Evolutionary conservation across 2,113 vertebrate species (phyloP), one percentile per base, ranked within the genome.

Genomic region (Thalassoma bifasciatum): DNA sequence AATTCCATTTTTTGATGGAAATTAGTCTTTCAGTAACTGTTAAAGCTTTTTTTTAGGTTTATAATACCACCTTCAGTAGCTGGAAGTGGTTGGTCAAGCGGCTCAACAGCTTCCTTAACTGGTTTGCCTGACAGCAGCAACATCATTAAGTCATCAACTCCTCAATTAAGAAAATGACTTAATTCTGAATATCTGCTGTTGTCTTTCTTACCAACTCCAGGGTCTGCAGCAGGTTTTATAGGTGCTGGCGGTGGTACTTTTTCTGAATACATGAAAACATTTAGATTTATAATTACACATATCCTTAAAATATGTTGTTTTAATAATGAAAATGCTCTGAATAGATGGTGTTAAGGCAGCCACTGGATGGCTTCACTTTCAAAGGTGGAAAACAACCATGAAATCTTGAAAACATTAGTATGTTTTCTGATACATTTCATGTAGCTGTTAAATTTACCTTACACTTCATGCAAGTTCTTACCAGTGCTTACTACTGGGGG

Each of bases 381-480:
- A 42, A 16, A 14, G 14, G 13, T 42, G 40, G 40, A 14, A 16
- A 42, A 42, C 10, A 42, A 30, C 6, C 30, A 30, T 30, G 30
- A 14, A 42, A 42, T 42, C 40, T 42, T 13, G 14, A 42, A 42
- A 42, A 42, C 11, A 2, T 30, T 42, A 3, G 2, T 11, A 38
- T 38, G 37, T 38, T 3, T 42, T 12, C 0, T 7, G 38, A 38
- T 21, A 16, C 52, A 21, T 40, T 51, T 77, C 17, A 40, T 65
- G 52, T 69, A n/a, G 59, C 63, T 60, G 46, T 62, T 17, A 16
- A 58, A 47, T 64, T 71, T 37, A 49, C 37, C 11, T 65, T 30
- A 38, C 34, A 59, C 44, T 47, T 16, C 61, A 86, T 75, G 69
- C 66, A 66, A 44, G 17, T 47, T 84, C 75, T 80, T 74, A 86